These are phyloP conservation scores for Gambusia holbrooki DNA, from an alignment of 2,113 vertebrate species.

Conservation along the genomic window DNA sequence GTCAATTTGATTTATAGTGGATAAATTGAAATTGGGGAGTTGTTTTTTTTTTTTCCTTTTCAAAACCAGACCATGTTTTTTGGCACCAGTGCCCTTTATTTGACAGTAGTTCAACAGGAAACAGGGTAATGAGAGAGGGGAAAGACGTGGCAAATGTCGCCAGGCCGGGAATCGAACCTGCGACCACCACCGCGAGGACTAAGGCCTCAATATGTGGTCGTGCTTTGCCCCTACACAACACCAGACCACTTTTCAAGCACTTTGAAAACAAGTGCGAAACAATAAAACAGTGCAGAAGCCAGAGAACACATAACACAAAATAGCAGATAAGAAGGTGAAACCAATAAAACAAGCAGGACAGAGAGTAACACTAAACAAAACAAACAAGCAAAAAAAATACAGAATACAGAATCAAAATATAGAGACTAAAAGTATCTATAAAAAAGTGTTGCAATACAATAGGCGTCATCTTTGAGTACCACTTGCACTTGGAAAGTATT, in stretches of 20 bases:
- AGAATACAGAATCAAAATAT: no score
- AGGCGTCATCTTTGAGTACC: background rate
- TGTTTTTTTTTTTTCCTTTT: background rate
- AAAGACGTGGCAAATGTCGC: no score
- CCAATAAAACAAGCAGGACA: no score
- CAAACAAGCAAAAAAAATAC: no score
- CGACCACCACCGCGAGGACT: no score
- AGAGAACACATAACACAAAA: background rate
- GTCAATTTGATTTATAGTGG: constrained; percentile 57
- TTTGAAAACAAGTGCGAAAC: background rate
- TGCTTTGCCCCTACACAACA: background rate
- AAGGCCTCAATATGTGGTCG: no score
- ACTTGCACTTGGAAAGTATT: background rate
- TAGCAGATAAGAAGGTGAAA: background rate
- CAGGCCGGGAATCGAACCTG: no score
- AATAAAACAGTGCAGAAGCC: background rate
- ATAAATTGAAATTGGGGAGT: constrained; percentile 41
- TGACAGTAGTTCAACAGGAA: no score
- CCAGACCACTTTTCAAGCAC: background rate
- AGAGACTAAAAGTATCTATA: no score
- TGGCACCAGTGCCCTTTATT: no score
- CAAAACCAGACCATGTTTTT: background rate
- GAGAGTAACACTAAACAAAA: no score
- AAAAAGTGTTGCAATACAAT: background rate
- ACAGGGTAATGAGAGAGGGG: no score